Evolutionary conservation across 2,888 invertebrate genomes (phyloP), one percentile per base, ranked within the genome.

Genomic region (Zygaena filipendulae): DNA sequence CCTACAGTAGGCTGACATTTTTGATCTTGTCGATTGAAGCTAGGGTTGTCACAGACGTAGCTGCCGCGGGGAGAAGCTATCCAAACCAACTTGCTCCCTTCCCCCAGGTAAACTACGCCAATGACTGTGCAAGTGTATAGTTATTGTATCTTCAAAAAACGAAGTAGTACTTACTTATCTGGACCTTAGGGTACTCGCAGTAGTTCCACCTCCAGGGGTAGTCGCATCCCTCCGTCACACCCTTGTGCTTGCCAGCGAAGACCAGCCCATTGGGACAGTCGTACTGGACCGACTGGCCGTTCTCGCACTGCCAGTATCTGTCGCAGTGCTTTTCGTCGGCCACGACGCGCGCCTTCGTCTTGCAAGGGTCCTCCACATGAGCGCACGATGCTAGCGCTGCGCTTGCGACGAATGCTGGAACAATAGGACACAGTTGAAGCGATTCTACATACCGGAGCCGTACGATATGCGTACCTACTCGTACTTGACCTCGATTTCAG

Each of bases 241-340:
- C 93, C 23, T 92, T 82, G 51, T 92, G 88, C 59, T 92, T 92
- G 3, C 93, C 94, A 10, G 93, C 92, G 70, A 90, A 95, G 23
- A 94, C 94, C 41, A 94, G 77, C 0, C 94, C 94, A 53, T 94
- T 95, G 30, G 94, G 94, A 53, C 94, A 95, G 71, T 93, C 92
- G 62, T 92, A 92, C 33, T 93, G 81, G 39, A 91, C 87, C 0
- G 91, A 86, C 56, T 91, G 90, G 1, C 90, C 91, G 45, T 84
- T 87, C 35, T 92, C 89, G 52, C 94, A 94, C 62, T 93, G 92
- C 92, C 92, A 94, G 55, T 90, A 91, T 32, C 85, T 79, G 55
- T 80, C 81, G 54, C 94, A 94, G 67, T 93, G 90, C 25, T 88
- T 88, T 43, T 86, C 86, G 49, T 94, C 93, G 1, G 84, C 84